phyloP scores from a whole-genome alignment of 2,113 vertebrate species.

The Rhinolophus ferrumequinum region DNA sequence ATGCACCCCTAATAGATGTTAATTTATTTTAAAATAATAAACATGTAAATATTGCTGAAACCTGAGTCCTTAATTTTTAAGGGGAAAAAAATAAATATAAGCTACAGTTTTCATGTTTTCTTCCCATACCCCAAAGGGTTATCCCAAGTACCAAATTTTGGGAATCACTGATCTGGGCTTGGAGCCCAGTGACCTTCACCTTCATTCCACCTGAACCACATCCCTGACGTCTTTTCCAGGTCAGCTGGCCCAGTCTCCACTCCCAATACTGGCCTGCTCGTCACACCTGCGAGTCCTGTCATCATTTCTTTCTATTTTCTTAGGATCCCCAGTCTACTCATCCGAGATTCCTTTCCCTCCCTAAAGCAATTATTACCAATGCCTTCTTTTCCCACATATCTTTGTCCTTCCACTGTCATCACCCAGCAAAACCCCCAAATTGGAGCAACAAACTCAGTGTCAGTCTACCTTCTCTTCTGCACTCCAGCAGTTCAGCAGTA shows the following conservation, averaged over 20 bases:
- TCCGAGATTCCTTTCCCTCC: background rate
- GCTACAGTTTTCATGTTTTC: background rate
- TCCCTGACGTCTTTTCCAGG: background rate
- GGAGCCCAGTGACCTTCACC: background rate
- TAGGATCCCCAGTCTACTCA: background rate
- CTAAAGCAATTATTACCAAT: background rate
- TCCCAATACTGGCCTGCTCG: background rate
- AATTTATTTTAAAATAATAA: slow-evolving; percentile 40
- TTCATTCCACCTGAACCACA: background rate
- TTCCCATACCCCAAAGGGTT: background rate
- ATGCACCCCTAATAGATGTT: background rate
- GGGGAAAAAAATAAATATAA: background rate
- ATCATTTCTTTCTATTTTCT: background rate
- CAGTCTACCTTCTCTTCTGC: background rate
- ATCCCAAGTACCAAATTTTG: background rate
- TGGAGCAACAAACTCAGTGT: background rate
- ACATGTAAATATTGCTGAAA: slow-evolving; percentile 12
- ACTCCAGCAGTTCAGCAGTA: background rate
- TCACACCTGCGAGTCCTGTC: background rate
- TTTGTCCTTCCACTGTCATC: background rate
- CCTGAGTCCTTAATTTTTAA: background rate
- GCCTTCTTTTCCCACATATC: background rate
- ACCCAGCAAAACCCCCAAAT: background rate
- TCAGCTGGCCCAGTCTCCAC: background rate
- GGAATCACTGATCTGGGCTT: background rate